Evolutionary conservation across 2,797 vertebrate genomes (phyloP).

Genomic region (Anguilla marmorata): DNA sequence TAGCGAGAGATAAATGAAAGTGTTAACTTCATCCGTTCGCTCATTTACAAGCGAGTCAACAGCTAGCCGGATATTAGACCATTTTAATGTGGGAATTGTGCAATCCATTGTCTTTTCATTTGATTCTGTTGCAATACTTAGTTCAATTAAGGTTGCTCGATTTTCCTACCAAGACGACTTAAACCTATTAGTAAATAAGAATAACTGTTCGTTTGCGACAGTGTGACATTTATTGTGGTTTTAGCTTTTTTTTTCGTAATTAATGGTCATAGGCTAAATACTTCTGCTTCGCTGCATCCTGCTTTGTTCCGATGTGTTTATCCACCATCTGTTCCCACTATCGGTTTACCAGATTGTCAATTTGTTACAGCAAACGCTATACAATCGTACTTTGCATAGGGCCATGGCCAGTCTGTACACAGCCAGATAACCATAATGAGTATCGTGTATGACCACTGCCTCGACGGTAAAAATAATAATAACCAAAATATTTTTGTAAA

Average conservation of each 20-base stretch:
- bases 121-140: background rate
- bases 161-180: background rate
- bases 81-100: background rate
- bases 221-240: background rate
- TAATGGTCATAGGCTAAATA: background rate
- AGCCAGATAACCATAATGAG: background rate
- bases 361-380: background rate
- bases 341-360: background rate
- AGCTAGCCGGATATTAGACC: background rate
- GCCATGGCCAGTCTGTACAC: background rate
- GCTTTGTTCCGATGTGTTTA: background rate
- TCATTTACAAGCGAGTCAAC: conserved; percentile 12
- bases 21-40: background rate
- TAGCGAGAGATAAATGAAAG: background rate
- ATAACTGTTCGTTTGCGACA: background rate
- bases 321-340: background rate
- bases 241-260: too few relatives aligned
- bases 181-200: background rate
- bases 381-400: background rate
- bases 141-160: background rate
- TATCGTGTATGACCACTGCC: background rate
- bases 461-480: background rate
- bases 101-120: background rate
- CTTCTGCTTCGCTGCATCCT: background rate
- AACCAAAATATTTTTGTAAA: background rate